Base-by-base conservation (phyloP, 2,888 invertebrate genomes). In the Torymus tubicola region DNA sequence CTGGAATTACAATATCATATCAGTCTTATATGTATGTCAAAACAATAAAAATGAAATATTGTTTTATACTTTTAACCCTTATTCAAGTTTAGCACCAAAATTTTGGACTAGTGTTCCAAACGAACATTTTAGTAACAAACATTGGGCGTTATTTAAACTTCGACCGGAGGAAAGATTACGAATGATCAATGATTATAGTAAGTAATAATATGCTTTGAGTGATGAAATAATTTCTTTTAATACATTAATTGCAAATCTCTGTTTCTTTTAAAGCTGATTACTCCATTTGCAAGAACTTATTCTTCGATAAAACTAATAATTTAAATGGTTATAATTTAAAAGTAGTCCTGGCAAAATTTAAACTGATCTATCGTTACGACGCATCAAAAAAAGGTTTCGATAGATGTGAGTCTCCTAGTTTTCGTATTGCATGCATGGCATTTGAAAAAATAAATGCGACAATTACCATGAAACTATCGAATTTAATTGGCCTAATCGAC, bases 261-360 rank as follows among this genome's bases (percentile, higher is more conserved):
- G 31, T 2, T 31, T 0, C 8, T 16, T n/a, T 58, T 58, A 0
- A 16, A 58, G 10, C 18, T 16, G n/a, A 16, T 58, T 5, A 16
- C 16, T 10, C n/a, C n/a, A 0, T 18, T n/a, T 58, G 58, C 14
- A 3, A 0, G 1, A 16, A n/a, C 13, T 14, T 58, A 18, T 50
- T 65, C n/a, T 65, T 42, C 14, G 42, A 65, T n/a, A 65, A 65
- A n/a, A 50, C 11, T 0, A n/a, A 50, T 0, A 42, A 42, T 42
- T 11, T 65, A 16, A 42, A 65, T 14, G 50, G 50, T n/a, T 65
- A 65, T 65, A 65, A 65, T 52, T n/a, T 65, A n/a, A 65, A 65
- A n/a, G n/a, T 52, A 5, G 65, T n/a, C 2, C 13, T 65, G 10
- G 3, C 8, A 31, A 10, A 42, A 65, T 1, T n/a, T n/a, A 8